Evolutionary conservation across 2,888 invertebrate genomes (phyloP).

Genomic region (Apamea sordens): DNA sequence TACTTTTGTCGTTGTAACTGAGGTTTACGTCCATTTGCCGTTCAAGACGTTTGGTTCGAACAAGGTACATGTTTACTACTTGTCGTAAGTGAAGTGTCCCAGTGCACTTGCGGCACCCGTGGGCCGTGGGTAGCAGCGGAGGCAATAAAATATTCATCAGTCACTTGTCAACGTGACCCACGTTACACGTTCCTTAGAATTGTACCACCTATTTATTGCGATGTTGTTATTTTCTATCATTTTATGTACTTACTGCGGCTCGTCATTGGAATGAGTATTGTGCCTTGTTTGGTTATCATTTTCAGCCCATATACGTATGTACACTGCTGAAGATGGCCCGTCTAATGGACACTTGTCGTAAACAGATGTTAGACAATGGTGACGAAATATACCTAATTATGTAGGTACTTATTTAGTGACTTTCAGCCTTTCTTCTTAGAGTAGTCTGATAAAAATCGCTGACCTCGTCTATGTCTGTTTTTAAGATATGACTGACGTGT

Average conservation of each 20-base stretch:
- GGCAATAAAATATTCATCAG: conserved; percentile 88
- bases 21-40: conserved; percentile 40
- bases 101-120: conserved; percentile 72
- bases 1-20: conserved; percentile 31
- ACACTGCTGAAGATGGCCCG: not conserved
- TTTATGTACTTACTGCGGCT: conserved; percentile 23
- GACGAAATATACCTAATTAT: not conserved
- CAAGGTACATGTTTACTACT: conserved; percentile 57
- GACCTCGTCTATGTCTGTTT: not conserved
- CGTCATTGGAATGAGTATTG: conserved; percentile 23
- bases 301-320: not conserved
- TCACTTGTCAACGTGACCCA: conserved; percentile 82
- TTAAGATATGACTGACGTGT: not conserved
- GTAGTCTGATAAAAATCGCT: not conserved
- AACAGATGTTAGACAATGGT: not conserved
- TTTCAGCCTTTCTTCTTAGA: not conserved
- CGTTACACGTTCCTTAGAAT: conserved; percentile 68
- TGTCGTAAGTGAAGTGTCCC: conserved; percentile 56
- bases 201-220: conserved; percentile 67
- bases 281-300: conserved; percentile 8
- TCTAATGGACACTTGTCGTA: not conserved
- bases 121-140: conserved; percentile 80
- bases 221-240: conserved; percentile 63
- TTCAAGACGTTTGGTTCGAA: conserved; percentile 53
- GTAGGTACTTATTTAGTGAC: not conserved